A percentile compares a stretch with the other conserved stretches of the same genome.
These are phyloP conservation scores for Sogatella furcifera DNA, from an alignment of 1,140 invertebrate genomes.

Conservation along the genomic window DNA sequence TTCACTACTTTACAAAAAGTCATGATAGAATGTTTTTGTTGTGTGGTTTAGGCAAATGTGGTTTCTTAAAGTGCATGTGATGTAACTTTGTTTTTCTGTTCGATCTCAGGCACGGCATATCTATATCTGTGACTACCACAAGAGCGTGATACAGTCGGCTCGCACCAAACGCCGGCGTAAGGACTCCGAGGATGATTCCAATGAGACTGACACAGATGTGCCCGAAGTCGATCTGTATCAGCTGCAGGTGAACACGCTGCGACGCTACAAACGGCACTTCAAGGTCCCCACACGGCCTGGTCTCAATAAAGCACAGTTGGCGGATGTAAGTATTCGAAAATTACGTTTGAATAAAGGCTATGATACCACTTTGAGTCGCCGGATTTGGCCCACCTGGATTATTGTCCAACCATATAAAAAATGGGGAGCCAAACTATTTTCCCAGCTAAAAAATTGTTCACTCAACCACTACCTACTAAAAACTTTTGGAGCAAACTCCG, in stretches of 20 bases:
- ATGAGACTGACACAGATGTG: constrained; percentile 73
- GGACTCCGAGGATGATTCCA: constrained; percentile 87
- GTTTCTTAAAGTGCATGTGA: no score
- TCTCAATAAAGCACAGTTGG: constrained; percentile 87
- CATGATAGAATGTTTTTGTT: no score
- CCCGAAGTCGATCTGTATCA: constrained; percentile 90
- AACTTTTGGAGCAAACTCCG: no score
- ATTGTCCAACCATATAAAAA: no score
- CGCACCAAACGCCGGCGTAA: constrained; percentile 75
- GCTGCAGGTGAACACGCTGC: constrained; percentile 83
- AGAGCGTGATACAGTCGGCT: constrained; percentile 87
- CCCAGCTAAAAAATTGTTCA: no score
- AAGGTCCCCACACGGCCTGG: constrained; percentile 84
- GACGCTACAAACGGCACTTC: constrained; percentile 86
- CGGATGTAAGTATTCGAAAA: constrained; percentile 73
- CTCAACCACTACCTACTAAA: no score
- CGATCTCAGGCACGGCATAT: constrained; percentile 73
- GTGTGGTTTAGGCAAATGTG: no score
- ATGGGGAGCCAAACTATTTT: no score
- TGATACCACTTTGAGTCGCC: no score
- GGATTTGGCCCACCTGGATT: no score
- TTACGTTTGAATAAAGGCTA: no score
- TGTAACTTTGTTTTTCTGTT: neutral
- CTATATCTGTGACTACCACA: constrained; percentile 95
- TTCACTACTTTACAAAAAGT: no score